Conservation (phyloP, 37 sponge, comb jelly and placozoan species). For the Ephydatia muelleri region DNA sequence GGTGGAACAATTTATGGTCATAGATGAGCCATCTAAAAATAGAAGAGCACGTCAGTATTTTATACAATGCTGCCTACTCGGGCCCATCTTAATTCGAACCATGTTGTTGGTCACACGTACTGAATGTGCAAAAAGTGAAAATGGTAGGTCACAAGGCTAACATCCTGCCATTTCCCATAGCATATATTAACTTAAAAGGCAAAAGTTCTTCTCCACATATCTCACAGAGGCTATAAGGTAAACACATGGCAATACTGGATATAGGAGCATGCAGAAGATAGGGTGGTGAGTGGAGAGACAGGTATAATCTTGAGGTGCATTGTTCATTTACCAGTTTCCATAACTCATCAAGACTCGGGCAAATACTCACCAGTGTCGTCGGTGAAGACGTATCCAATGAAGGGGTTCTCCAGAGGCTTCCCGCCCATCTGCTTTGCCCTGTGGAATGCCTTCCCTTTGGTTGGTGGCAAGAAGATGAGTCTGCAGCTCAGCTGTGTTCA, state of each 20-base stretch:
- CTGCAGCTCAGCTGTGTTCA: slow-evolving; percentile 81
- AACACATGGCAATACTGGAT: too few relatives aligned
- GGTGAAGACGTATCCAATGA: slow-evolving; percentile 86
- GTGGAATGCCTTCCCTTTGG: slow-evolving; percentile 79
- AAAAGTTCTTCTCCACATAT: too few relatives aligned
- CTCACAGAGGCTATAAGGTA: too few relatives aligned
- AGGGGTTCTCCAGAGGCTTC: slow-evolving; percentile 88
- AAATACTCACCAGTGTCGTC: slow-evolving; percentile 50
- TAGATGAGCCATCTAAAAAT: neutral
- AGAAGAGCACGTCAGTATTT: neutral
- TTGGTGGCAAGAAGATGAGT: slow-evolving; percentile 73
- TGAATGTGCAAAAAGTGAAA: too few relatives aligned
- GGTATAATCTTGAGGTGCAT: neutral
- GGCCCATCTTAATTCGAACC: too few relatives aligned
- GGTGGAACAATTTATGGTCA: neutral
- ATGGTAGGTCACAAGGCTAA: too few relatives aligned
- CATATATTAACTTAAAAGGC: too few relatives aligned
- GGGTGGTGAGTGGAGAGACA: too few relatives aligned
- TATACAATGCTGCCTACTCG: neutral
- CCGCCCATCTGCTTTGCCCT: slow-evolving; percentile 63
- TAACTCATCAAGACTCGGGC: neutral
- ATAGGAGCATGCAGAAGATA: too few relatives aligned
- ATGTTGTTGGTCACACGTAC: too few relatives aligned
- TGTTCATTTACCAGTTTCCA: too few relatives aligned
- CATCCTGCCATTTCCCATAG: too few relatives aligned